Evolutionary conservation across 2,113 vertebrate species (phyloP), one percentile per base, ranked within the genome.

Genomic region (Irena cyanogastra): DNA sequence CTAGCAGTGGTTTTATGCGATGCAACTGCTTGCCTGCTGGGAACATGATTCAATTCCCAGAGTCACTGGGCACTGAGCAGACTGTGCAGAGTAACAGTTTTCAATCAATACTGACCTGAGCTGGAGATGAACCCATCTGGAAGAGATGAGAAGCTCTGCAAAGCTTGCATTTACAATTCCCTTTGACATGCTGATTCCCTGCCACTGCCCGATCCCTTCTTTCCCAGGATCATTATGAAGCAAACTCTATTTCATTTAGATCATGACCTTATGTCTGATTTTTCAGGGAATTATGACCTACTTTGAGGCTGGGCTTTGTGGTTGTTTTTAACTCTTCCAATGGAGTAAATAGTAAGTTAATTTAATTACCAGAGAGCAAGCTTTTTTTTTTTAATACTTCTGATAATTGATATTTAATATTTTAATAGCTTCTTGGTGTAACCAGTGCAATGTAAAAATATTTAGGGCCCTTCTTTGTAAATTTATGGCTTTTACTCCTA

Each of bases 261-360:
- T 87, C 49, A 30, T 50, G 83, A 78, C 77, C 37, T 92, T 74
- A 68, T 50, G n/a, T 89, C 83, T 94, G 83, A 83, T 83, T 92
- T 89, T 85, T 85, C 41, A 68, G 56, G 92, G 76, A 97, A 90
- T 93, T 89, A 88, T 64, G 64, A 69, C 69, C 72, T 84, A 60
- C 35, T 94, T 74, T 74, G 65, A 49, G 50, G 47, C 63, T 49
- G 12, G 20, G 37, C 23, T 94, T 92, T 44, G 41, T 77, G 59
- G 49, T 71, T 89, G n/a, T 17, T 94, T 92, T 89, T 65, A 83
- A 76, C 24, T 87, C 53, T 89, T 83, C 1, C 5, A 27, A 60
- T 65, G 57, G 24, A 81, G 44, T 88, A 69, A 91, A 45, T 12
- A 75, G 6, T 28, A 79, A 57, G 63, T 47, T 47, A 59, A 70